A percentile compares a stretch with the other conserved stretches of the same genome.
These are phyloP conservation scores for Choloepus didactylus DNA, from an alignment of 2,797 vertebrate genomes.

Conservation along the genomic window DNA sequence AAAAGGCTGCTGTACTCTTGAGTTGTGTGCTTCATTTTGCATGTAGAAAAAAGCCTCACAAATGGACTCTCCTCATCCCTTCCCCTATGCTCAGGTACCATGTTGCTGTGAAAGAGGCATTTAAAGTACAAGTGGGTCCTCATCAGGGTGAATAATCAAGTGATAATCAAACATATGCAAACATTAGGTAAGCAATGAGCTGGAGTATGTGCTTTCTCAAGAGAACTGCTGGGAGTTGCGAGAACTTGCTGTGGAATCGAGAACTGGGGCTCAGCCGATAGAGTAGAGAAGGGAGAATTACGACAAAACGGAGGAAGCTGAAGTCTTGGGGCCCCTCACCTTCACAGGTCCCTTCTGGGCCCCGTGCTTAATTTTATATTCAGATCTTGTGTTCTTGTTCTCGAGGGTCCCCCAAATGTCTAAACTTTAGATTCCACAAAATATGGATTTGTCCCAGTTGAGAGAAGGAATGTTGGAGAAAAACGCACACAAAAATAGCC, in stretches of 20 bases:
- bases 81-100: not conserved
- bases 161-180: constrained; percentile 37
- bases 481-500: not conserved
- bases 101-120: not conserved
- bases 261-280: not conserved
- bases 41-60: accelerated
- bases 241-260: not conserved
- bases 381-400: not conserved
- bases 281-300: too few species aligned
- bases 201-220: accelerated
- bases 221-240: not conserved
- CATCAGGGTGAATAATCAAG: constrained; percentile 21
- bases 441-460: not conserved
- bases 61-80: too few species aligned
- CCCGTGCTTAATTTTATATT: too few species aligned
- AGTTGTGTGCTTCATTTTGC: not conserved
- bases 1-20: accelerated
- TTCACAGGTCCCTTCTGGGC: not conserved
- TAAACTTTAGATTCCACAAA: not conserved
- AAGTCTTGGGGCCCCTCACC: not conserved
- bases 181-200: constrained; percentile 56
- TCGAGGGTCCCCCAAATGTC: not conserved
- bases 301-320: not conserved
- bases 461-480: not conserved
- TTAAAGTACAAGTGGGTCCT: not conserved